Base-by-base conservation (phyloP, 2,888 invertebrate genomes). In the Trissoscelio sp. region DNA sequence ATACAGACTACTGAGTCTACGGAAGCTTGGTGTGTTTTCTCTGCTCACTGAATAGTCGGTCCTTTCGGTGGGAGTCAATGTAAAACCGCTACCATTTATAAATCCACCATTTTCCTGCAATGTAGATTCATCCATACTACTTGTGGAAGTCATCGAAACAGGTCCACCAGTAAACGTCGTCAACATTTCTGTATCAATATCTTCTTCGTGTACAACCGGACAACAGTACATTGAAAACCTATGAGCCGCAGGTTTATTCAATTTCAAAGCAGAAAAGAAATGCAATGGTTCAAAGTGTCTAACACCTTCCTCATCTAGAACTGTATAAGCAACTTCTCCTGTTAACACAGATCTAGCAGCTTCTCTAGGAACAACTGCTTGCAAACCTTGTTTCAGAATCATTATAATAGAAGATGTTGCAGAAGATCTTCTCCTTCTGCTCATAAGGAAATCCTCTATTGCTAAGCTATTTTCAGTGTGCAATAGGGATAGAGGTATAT, bases 301-400 rank as follows among this genome's bases (percentile, higher is more conserved):
- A 34, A 96, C 94, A 20, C 96, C 96, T 83, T 93, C 94, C 90
- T 96, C 96, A 86, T 96, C 96, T 2, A 96, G 93, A 6, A 96
- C 94, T 9, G 95, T 95, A 88, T 96, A 96, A 0, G 96, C 93
- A 0, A 96, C 94, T 91, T 95, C 93, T 2, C 96, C 96, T 0
- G 95, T 95, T 7, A 96, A 91, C 0, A 96, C 96, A 14, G 94
- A 94, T 31, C 95, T 93, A 69, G 95, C 94, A 0, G 95, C 95
- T 90, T 96, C 96, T 64, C 95, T 93, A 0, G 96, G 96, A 3
- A 96, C 94, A 1, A 96, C 95, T 0, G 95, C 95, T 88, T 96
- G 96, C 44, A 95, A 90, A 4, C 95, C 95, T 87, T 94, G 94
- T 84, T 96, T 95, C 86, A 95, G 93, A 44, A 96, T 95, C 86